phyloP scores from a whole-genome alignment of 2,888 invertebrate genomes.

The Andrena chrysosceles region DNA sequence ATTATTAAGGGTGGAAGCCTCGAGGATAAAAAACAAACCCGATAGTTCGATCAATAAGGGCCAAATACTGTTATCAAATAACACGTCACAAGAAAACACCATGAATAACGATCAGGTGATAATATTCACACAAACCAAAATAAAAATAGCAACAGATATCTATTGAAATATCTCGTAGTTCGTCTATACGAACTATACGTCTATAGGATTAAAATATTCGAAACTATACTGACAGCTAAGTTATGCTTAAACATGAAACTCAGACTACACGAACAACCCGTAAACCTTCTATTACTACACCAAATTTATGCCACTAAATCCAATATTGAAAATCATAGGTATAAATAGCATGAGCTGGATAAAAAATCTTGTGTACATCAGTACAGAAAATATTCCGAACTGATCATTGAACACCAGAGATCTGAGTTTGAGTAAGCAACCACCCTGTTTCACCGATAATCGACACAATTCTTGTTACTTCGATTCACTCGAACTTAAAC shows the following conservation, averaged over 20 bases:
- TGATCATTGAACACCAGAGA: conserved; percentile 33
- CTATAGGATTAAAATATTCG: not conserved
- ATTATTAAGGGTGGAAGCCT: not conserved
- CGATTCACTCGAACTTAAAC: conserved; percentile 36
- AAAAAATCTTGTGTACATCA: conserved; percentile 23
- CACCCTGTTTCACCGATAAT: conserved; percentile 30
- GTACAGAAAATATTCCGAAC: conserved; percentile 23
- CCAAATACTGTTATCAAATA: not conserved
- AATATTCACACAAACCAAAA: not conserved
- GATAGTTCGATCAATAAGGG: no score
- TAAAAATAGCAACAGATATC: not conserved
- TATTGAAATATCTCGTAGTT: not conserved
- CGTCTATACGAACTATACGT: no score
- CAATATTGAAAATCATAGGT: not conserved
- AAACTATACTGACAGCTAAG: conserved; percentile 10
- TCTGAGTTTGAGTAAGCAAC: conserved; percentile 9
- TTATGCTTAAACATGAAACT: not conserved
- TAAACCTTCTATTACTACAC: not conserved
- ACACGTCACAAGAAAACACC: not conserved
- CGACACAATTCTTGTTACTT: conserved; percentile 31
- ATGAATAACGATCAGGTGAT: not conserved
- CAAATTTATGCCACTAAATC: conserved; percentile 32
- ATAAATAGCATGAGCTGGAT: conserved; percentile 5
- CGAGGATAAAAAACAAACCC: not conserved
- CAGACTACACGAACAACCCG: not conserved